phyloP scores from a whole-genome alignment of 1,140 invertebrate genomes.

The Muscidifurax raptorellus region DNA sequence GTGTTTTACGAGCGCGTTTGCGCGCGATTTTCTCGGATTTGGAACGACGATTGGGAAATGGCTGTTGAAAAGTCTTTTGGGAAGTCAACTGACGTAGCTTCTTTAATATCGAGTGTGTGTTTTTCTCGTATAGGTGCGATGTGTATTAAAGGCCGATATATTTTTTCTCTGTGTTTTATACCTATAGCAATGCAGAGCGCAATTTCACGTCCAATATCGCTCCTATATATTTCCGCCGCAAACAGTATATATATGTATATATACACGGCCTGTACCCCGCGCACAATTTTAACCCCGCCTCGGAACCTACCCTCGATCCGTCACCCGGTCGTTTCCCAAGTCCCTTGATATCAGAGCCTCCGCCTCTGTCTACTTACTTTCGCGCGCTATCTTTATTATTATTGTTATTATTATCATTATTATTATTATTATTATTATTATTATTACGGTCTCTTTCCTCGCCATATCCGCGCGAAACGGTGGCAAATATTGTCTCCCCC shows the following conservation, averaged over 20 bases:
- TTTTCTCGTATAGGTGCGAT: background rate
- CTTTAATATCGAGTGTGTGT: background rate
- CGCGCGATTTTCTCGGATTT: background rate
- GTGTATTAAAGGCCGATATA: background rate
- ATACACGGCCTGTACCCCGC: background rate
- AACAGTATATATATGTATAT: too few species aligned
- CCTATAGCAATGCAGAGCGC: too few species aligned
- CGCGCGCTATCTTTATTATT: background rate
- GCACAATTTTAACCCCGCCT: background rate
- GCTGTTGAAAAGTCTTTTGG: background rate
- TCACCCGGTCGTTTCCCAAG: background rate
- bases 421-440: background rate
- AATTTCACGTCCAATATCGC: background rate
- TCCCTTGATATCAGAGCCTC: background rate
- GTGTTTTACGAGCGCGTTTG: slow-evolving; percentile 5
- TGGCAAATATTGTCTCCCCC: background rate
- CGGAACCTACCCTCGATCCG: background rate
- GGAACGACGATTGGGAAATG: background rate
- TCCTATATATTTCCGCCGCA: background rate
- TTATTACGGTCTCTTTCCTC: background rate
- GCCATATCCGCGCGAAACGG: background rate
- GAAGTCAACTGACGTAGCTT: too few species aligned
- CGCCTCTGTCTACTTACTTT: background rate
- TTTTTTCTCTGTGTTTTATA: background rate
- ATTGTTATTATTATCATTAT: background rate